Evolutionary conservation across 2,113 vertebrate genomes (phyloP), one percentile per base, ranked within the genome.

Genomic region (Aepyceros melampus): DNA sequence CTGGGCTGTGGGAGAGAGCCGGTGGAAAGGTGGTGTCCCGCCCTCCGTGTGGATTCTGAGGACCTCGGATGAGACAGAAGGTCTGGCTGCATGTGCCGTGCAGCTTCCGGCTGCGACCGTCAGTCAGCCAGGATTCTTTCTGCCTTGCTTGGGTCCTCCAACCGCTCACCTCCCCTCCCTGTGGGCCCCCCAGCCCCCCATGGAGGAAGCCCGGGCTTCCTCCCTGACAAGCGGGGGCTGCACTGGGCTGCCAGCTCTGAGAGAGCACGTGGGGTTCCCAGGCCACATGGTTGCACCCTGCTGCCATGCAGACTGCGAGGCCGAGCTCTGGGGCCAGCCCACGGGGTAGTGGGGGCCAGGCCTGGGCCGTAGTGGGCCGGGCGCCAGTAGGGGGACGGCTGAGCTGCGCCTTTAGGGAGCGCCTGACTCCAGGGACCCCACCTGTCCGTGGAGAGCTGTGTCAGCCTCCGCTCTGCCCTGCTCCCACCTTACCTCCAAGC

Each of bases 11-110:
- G 47, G n/a, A 27, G 25, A 21, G n/a, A 36, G 45, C 53, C 0
- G 1, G 15, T 17, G 33, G 17, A 5, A 4, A 1, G 81, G 67
- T 16, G 17, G 5, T 0, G 0, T 14, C 56, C 12, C 0, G 0
- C n/a, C 36, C 16, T 13, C 12, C 1, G 2, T 0, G 3, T 10
- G 47, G 29, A 0, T 49, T 14, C 31, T 16, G 10, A 9, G 7
- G 4, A 5, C 53, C 62, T 76, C 4, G 25, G 49, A 2, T 1
- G 29, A 4, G 53, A 23, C 23, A 14, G 56, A 33, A 49, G 40
- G 8, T 47, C 8, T 47, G 40, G 33, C n/a, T n/a, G 31, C 7
- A 3, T 1, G 3, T 31, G 45, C n/a, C 17, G 6, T 58, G 45
- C 21, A 12, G 60, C 62, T 27, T 27, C 1, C 5, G 3, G 43